Percentiles rank a stretch among this genome's conserved stretches.
These are phyloP conservation scores for Nyctibius bracteatus DNA, from an alignment of 2,113 vertebrate genomes.

Conservation along the genomic window DNA sequence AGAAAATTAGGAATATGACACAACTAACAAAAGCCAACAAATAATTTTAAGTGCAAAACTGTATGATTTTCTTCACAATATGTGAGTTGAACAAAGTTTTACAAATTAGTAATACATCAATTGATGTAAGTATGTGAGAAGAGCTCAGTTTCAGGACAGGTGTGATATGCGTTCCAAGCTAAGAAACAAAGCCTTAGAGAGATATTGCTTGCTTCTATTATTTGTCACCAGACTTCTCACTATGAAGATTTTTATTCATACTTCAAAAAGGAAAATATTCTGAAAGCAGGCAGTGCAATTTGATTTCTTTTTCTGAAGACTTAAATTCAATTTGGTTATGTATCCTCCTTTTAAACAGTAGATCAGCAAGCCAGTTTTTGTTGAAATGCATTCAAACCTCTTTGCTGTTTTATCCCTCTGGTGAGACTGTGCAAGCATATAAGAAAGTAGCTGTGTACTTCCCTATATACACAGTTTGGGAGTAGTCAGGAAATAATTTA, in stretches of 20 bases:
- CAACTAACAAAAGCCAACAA: neutral
- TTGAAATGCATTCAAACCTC: neutral
- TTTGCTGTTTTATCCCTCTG: neutral
- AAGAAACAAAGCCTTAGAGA: neutral
- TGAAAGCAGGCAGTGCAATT: neutral
- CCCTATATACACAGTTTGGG: neutral
- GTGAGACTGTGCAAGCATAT: accelerated
- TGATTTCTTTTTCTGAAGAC: neutral
- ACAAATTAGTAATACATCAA: neutral
- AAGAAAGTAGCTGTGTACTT: neutral
- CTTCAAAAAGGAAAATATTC: neutral
- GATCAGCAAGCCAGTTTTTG: neutral
- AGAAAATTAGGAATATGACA: neutral
- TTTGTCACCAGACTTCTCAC: neutral
- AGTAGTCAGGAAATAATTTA: neutral
- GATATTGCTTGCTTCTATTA: neutral
- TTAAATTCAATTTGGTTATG: neutral
- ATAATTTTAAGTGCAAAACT: neutral
- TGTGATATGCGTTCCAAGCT: neutral
- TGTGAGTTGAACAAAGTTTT: neutral
- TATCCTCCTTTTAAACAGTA: neutral
- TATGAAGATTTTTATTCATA: neutral
- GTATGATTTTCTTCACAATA: neutral
- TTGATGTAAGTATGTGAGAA: neutral
- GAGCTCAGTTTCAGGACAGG: neutral